Conservation (phyloP, 2,797 vertebrate species). For the Sebastolobus altivelis region DNA sequence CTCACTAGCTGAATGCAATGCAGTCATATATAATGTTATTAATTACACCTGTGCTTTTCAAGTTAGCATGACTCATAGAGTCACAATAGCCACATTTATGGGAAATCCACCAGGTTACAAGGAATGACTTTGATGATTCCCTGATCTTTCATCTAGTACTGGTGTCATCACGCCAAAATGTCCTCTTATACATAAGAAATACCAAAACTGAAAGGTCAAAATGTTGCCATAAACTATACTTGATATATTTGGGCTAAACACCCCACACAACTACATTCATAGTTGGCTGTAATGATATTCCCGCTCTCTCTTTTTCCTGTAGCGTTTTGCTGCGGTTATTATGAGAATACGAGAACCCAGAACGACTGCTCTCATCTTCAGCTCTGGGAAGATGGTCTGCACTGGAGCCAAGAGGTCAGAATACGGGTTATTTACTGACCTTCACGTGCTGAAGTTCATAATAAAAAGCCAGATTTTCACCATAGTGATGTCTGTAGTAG, state of each 20-base stretch:
- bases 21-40: no score
- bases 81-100: no score
- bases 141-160: background rate
- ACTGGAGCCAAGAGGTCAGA: constrained; percentile 97
- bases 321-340: constrained; percentile 99
- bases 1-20: no score
- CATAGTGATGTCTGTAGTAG: background rate
- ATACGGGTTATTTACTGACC: background rate
- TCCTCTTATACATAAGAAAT: background rate
- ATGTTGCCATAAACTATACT: background rate
- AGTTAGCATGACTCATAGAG: no score
- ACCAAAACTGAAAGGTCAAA: background rate
- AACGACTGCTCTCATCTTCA: constrained; percentile 99
- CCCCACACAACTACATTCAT: background rate
- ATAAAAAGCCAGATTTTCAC: background rate
- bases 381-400: constrained; percentile 99
- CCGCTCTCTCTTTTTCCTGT: background rate
- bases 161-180: no score
- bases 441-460: background rate
- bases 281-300: background rate
- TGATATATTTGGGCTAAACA: background rate
- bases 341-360: constrained; percentile 99
- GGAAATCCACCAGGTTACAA: background rate
- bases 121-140: background rate
- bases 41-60: no score